Percentiles rank a stretch among this genome's conserved stretches.
Conservation (phyloP, 2,113 vertebrate genomes). For the Elephas maximus region DNA sequence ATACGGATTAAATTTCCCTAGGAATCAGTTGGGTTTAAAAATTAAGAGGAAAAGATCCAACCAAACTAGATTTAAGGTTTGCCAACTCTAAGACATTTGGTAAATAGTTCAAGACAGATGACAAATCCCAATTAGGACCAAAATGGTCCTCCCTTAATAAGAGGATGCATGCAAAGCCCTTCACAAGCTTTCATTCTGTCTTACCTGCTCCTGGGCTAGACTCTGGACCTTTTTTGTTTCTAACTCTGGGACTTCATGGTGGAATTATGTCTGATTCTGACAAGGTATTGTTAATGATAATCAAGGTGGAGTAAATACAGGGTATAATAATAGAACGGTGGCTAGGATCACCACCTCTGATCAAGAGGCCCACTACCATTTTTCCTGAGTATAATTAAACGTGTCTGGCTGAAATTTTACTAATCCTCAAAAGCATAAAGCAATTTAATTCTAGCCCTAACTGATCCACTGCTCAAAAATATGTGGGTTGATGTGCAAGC, state of each 20-base stretch:
- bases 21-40: constrained; percentile 68
- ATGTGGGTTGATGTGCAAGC: neutral
- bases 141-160: constrained; percentile 59
- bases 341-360: neutral
- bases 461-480: neutral
- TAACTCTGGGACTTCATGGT: neutral
- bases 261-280: neutral
- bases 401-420: neutral
- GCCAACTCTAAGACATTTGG: constrained; percentile 44
- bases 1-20: constrained; percentile 78
- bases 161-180: neutral
- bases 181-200: neutral
- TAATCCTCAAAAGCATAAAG: neutral
- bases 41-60: constrained; percentile 62
- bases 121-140: constrained; percentile 20
- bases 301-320: neutral
- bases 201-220: neutral
- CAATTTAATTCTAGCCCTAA: neutral
- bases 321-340: neutral
- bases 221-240: neutral
- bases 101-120: constrained; percentile 72
- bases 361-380: neutral
- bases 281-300: neutral
- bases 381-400: constrained; percentile 8
- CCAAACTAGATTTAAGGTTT: constrained; percentile 64